phyloP scores from a whole-genome alignment of 1,140 invertebrate genomes.

The Saccostrea cuccullata region DNA sequence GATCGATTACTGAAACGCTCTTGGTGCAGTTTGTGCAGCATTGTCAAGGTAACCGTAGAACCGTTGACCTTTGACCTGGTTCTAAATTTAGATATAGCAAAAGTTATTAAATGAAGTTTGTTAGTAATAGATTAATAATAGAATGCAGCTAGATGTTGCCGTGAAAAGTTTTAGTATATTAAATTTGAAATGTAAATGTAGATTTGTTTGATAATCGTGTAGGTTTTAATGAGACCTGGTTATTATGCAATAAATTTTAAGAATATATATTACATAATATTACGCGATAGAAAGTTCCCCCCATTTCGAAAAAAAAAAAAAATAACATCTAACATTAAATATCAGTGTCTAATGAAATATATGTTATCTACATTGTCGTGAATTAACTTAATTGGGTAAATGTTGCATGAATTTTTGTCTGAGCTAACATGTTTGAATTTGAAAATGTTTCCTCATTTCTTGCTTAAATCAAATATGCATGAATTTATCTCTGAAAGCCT shows the following conservation, averaged over 20 bases:
- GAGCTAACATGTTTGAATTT: neutral
- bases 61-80: conserved; percentile 2
- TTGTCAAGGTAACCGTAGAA: conserved; percentile 63
- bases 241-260: too few species aligned
- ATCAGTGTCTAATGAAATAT: neutral
- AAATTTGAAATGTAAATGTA: neutral
- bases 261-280: too few species aligned
- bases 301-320: neutral
- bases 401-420: neutral
- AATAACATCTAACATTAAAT: conserved; percentile 8
- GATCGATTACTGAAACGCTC: conserved; percentile 60
- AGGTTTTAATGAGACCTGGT: neutral
- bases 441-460: neutral
- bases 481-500: neutral
- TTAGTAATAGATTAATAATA: too few species aligned
- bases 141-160: too few species aligned
- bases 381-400: neutral
- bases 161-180: too few species aligned
- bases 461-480: neutral
- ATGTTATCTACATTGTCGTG: neutral
- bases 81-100: neutral
- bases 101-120: too few species aligned
- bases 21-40: conserved; percentile 61
- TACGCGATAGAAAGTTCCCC: neutral
- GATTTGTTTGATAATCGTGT: neutral